phyloP scores from a whole-genome alignment of 2,113 vertebrate species.

The Ivindomyrus marchei region DNA sequence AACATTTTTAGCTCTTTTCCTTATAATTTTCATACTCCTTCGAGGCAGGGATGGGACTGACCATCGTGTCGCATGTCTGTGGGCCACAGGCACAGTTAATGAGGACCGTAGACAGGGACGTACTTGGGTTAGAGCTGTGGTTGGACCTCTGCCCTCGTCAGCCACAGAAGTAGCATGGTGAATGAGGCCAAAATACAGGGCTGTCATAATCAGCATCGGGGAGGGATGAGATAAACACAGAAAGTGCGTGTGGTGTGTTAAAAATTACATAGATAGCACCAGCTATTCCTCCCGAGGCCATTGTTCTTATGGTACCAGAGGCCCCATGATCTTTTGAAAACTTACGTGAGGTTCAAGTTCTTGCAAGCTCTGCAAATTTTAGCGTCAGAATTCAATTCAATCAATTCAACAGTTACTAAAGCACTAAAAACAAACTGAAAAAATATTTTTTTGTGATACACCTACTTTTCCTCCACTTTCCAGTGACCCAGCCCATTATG shows the following conservation, averaged over 20 bases:
- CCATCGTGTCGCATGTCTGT: not conserved
- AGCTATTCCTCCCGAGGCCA: conserved; percentile 1
- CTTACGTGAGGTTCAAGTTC: not conserved
- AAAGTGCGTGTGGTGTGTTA: not conserved
- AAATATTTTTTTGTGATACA: not conserved
- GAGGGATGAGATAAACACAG: not conserved
- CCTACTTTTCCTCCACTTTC: not conserved
- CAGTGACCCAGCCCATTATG: not conserved
- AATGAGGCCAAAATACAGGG: not conserved
- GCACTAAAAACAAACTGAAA: not conserved
- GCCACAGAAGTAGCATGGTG: not conserved
- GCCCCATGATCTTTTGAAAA: conserved; percentile 6
- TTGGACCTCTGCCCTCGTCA: not conserved
- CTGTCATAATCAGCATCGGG: not conserved
- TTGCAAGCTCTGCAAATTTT: not conserved
- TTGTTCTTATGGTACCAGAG: not conserved
- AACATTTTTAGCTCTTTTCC: not conserved
- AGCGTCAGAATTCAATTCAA: not conserved
- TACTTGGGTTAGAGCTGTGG: conserved; percentile 9
- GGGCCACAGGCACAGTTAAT: not conserved
- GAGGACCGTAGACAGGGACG: not conserved
- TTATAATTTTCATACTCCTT: conserved; percentile 3
- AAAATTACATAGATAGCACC: conserved; percentile 26
- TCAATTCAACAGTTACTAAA: not conserved
- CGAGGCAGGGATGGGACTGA: not conserved